Conservation (phyloP, 2,888 invertebrate species). For the Rotaria sp. region DNA sequence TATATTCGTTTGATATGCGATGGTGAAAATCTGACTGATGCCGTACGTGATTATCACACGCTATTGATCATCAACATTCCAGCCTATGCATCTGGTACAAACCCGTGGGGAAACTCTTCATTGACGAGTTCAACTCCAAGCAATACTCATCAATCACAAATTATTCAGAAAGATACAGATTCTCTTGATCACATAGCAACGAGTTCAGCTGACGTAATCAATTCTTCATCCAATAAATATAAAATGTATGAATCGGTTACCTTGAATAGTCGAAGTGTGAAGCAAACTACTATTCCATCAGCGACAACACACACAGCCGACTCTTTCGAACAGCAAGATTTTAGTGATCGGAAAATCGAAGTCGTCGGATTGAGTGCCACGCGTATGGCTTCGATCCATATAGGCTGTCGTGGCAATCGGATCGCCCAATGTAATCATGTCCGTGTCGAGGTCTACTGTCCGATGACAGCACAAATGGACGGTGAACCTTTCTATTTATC, state of each 20-base stretch:
- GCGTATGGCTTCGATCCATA: not conserved
- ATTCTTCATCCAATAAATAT: no score
- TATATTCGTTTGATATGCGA: constrained; percentile 32
- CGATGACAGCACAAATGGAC: constrained; percentile 1
- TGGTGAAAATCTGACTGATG: constrained; percentile 24
- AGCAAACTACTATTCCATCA: no score
- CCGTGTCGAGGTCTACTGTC: not conserved
- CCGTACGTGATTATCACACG: constrained; percentile 32
- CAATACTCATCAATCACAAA: not conserved
- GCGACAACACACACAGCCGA: not conserved
- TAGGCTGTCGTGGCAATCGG: not conserved
- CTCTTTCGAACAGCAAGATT: not conserved
- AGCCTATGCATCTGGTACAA: constrained; percentile 28
- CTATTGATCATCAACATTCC: constrained; percentile 34
- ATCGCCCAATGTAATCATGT: not conserved
- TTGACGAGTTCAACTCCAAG: not conserved
- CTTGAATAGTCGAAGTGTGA: no score
- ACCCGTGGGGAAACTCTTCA: constrained; percentile 36
- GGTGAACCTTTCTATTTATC: not conserved
- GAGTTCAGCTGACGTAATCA: no score
- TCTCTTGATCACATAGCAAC: no score
- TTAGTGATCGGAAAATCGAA: not conserved
- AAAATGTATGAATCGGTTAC: no score
- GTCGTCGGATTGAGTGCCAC: not conserved
- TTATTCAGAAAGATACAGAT: no score